phyloP scores from a whole-genome alignment of 2,797 vertebrate species.

The Neosilurus hyrtlii region DNA sequence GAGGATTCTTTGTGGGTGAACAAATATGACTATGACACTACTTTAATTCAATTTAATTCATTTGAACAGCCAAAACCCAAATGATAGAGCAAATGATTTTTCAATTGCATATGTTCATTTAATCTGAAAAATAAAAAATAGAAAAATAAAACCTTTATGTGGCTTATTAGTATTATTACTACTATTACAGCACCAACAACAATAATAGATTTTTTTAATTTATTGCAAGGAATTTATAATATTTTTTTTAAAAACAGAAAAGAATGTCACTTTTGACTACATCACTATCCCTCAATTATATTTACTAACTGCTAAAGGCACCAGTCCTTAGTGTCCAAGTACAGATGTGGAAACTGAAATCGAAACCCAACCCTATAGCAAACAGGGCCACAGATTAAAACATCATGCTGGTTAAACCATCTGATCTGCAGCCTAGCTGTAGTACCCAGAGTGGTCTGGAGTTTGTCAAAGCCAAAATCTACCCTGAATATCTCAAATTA shows the following conservation, averaged over 20 bases:
- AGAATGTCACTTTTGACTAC: background rate
- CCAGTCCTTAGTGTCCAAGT: background rate
- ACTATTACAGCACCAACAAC: background rate
- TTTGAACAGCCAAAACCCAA: background rate
- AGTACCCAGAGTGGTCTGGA: background rate
- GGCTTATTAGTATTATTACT: background rate
- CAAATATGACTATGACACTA: constrained; percentile 1
- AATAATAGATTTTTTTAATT: background rate
- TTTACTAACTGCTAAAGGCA: background rate
- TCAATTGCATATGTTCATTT: background rate
- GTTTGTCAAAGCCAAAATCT: constrained; percentile 1
- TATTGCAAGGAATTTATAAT: background rate
- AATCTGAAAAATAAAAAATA: background rate
- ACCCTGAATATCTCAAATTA: background rate
- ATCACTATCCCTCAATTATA: background rate
- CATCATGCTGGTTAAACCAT: background rate
- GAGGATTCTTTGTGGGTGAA: constrained; percentile 25
- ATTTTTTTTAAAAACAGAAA: background rate
- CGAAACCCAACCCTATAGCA: background rate
- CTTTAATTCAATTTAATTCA: background rate
- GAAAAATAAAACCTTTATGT: background rate
- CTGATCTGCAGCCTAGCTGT: background rate
- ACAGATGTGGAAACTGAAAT: background rate
- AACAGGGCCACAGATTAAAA: background rate
- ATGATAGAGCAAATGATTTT: background rate